Evolutionary conservation across 2,113 vertebrate genomes (phyloP), one percentile per base, ranked within the genome.

Genomic region (Zosterops japonicus): DNA sequence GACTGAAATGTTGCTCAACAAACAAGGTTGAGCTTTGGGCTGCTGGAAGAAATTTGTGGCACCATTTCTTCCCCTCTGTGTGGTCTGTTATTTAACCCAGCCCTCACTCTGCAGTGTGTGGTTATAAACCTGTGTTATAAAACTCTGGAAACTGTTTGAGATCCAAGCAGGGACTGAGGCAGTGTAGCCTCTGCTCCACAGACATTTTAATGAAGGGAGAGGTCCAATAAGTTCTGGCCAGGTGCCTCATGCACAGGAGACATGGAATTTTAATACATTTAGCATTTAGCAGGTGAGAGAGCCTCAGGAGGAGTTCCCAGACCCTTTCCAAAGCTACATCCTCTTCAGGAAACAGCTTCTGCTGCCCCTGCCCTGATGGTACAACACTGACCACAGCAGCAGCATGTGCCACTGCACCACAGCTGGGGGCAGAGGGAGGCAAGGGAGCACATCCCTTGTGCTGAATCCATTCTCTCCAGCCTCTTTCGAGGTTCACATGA

Each of bases 291-390:
- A 82, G 36, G 64, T 39, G 60, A 42, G 60, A 42, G 18, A 81
- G 36, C 27, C 60, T 71, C 68, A 46, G 61, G 25, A 92, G 68
- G 33, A 49, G 27, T 6, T 83, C 36, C 28, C 87, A 89, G 23
- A 56, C 7, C 31, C 14, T 63, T 79, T 70, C 31, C 39, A 87
- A 76, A 65, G 41, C 31, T 4, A 16, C 2, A 14, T 79, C 28
- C 23, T 67, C 36, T 23, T 60, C 80, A 76, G 83, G 63, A 46
- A 90, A 11, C 75, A 56, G 17, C 33, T 81, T 39, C 46, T 89
- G 14, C 33, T 65, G 35, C 1, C 2, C 3, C 60, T 61, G 78
- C n/a, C 44, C 8, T 2, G 1, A 5, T 2, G 35, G 39, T 14
- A 19, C 56, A 67, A 4, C 33, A 2, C 33, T 25, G 35, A 35